phyloP scores from a whole-genome alignment of 2,797 vertebrate genomes.

The Tadarida brasiliensis region DNA sequence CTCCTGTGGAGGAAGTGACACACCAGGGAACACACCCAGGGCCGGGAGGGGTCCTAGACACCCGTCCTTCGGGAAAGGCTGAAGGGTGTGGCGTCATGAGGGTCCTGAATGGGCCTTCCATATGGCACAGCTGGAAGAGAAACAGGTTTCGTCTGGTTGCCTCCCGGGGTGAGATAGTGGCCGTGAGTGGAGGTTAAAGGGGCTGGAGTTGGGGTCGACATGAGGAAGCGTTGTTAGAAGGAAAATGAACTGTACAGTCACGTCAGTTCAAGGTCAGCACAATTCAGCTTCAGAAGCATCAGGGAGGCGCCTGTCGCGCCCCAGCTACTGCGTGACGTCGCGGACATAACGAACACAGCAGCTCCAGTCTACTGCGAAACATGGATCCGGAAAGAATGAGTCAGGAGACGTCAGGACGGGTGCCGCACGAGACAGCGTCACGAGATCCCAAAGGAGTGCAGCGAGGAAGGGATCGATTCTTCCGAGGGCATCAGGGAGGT shows the following conservation, averaged over 20 bases:
- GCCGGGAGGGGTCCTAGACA: not conserved
- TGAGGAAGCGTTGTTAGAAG: not conserved
- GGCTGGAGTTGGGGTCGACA: fast-evolving
- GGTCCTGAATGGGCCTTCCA: not conserved
- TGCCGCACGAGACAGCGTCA: not conserved
- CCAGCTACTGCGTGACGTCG: not conserved
- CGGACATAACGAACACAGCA: not conserved
- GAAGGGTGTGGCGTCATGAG: not conserved
- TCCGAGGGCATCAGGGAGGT: not conserved
- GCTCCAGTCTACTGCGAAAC: not conserved
- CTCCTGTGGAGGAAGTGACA: not conserved
- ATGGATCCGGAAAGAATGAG: not conserved
- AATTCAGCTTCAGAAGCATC: not conserved
- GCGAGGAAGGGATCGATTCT: not conserved
- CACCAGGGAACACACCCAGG: fast-evolving
- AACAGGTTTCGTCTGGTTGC: not conserved
- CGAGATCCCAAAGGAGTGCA: not conserved
- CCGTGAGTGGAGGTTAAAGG: not conserved
- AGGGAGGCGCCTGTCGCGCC: not conserved
- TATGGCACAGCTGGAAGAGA: not conserved
- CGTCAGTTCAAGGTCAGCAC: not conserved
- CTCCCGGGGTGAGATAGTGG: not conserved
- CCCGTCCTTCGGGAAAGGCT: fast-evolving
- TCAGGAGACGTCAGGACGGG: not conserved
- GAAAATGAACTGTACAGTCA: not conserved